Base-by-base conservation (phyloP, 2,797 vertebrate species). In the Sebastes kiyomatsui region DNA sequence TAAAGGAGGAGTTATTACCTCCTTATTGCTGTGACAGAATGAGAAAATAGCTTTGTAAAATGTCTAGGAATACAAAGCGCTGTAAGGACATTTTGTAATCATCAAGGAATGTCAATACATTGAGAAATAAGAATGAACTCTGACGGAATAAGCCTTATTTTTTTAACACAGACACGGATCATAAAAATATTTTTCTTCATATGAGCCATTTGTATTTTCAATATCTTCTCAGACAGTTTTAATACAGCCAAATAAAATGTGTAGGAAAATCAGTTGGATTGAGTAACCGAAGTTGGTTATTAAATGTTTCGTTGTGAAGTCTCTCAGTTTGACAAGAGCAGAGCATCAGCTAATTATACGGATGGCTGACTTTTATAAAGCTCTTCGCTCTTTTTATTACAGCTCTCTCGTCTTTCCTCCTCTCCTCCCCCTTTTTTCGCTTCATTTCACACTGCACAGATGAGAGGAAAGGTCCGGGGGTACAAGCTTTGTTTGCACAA, bases 341-440 rank as follows among this genome's bases (percentile, higher is more conserved):
- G 69, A 81, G 64, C 58, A 82, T 79, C 73, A 52, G 82, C 82
- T 80, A 90, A 92, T 92, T 93, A 91, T 58, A 85, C 18, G 77
- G 87, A 80, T 80, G 88, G 68, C 35, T 90, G 87, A 83, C 61
- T 78, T 88, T 89, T 70, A 83, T 72, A 72, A 83, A 61, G 67
- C 68, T 77, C 27, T 55, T 67, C 4, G 11, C 49, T 77, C 69
- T 71, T 23, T 81, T 81, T 65, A 61, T 66, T 77, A 78, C 10
- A 52, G 59, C 25, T 23, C 33, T 49, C 27, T 85, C 49, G 59
- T 61, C 22, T 71, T 27, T 28, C 67, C 56, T 69, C 52, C 18
- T 42, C 23, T 25, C 8, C 14, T 56, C 22, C 30, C 10, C 1
- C 13, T 38, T 18, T 75, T 67, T 66, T 38, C 25, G 33, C 55